phyloP scores from a whole-genome alignment of 2,888 invertebrate genomes.

The Eupsilia transversa region DNA sequence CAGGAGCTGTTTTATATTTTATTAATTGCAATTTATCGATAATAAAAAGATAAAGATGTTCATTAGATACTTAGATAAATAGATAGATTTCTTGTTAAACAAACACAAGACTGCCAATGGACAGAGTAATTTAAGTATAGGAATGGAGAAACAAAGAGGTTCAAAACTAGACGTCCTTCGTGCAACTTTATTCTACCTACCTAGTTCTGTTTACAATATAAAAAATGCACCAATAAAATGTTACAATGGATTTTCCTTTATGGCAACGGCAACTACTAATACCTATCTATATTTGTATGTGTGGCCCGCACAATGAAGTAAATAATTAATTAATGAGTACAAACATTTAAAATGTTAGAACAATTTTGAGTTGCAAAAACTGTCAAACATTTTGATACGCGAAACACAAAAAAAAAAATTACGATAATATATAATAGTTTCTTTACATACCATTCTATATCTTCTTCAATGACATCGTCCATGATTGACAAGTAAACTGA shows the following conservation, averaged over 20 bases:
- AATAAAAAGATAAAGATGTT: not conserved
- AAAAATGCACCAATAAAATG: not conserved
- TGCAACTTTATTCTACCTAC: not conserved
- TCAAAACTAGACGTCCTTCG: not conserved
- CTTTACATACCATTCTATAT: constrained; percentile 75
- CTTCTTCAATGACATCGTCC: constrained; percentile 80
- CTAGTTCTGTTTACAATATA: not conserved
- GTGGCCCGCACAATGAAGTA: constrained; percentile 2
- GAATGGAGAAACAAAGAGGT: not conserved
- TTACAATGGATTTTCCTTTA: not conserved
- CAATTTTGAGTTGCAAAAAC: constrained; percentile 4
- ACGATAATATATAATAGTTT: not conserved
- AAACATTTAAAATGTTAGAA: constrained; percentile 13
- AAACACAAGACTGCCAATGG: not conserved
- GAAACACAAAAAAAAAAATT: too few relatives aligned
- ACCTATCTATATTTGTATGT: not conserved
- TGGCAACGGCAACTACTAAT: not conserved
- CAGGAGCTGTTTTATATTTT: not conserved
- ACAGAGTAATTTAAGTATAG: too few relatives aligned
- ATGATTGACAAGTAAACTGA: constrained; percentile 65
- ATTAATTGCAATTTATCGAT: not conserved
- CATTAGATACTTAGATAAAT: not conserved
- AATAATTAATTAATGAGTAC: not conserved
- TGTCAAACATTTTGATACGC: not conserved
- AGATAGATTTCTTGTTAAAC: not conserved